Percentiles rank a stretch among this genome's conserved stretches.
phyloP scores from a whole-genome alignment of 2,888 invertebrate species.

The Pseudanteris insignis region DNA sequence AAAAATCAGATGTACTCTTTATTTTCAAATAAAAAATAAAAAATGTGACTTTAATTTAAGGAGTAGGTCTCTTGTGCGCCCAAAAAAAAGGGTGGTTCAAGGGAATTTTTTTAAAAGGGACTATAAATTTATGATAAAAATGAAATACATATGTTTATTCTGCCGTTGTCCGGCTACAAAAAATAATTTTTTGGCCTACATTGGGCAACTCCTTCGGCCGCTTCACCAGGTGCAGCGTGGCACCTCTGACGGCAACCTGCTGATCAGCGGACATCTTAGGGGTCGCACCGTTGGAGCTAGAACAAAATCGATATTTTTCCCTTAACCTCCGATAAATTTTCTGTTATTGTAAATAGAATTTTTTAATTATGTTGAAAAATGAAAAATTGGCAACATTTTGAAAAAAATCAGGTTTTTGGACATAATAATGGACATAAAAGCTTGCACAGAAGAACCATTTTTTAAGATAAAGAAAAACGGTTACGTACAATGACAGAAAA shows the following conservation, averaged over 20 bases:
- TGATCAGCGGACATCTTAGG: not conserved
- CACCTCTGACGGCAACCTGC: not conserved
- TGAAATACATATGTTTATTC: not conserved
- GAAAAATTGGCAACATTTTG: constrained; percentile 2
- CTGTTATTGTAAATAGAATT: not conserved
- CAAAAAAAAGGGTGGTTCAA: not conserved
- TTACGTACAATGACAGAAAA: constrained; percentile 1
- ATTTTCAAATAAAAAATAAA: too few species aligned
- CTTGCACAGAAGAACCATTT: constrained; percentile 5
- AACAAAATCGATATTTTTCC: constrained; percentile 4
- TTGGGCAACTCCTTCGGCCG: constrained; percentile 2
- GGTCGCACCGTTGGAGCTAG: constrained; percentile 6
- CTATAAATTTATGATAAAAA: not conserved
- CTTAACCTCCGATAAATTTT: constrained; percentile 2
- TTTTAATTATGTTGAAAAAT: constrained; percentile 2
- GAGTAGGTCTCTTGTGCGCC: not conserved
- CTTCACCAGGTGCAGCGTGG: not conserved
- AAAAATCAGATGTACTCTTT: too few species aligned
- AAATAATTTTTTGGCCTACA: not conserved
- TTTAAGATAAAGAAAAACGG: constrained; percentile 1
- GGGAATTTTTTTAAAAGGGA: not conserved
- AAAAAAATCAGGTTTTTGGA: constrained; percentile 1
- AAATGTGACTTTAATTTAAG: too few species aligned
- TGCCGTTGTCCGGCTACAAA: not conserved
- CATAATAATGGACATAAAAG: constrained; percentile 9